Evolutionary conservation across 1,140 invertebrate genomes (phyloP).

Genomic region (Papilio dardanus): DNA sequence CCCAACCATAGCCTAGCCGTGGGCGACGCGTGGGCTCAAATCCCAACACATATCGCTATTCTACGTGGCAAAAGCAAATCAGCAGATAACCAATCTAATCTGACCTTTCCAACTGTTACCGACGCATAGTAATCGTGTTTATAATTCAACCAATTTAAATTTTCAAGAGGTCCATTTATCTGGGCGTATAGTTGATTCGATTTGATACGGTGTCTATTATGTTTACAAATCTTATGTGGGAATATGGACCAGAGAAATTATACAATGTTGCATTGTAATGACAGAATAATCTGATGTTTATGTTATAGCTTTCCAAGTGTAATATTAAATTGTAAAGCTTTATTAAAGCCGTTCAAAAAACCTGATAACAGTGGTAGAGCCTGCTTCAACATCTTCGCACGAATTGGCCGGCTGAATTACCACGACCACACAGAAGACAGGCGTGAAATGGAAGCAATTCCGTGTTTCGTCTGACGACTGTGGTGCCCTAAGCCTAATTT

Average conservation of each 20-base stretch:
- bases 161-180: conserved; percentile 42
- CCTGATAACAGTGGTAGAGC: too few relatives aligned
- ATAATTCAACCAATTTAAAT: conserved; percentile 25
- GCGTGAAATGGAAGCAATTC: too few relatives aligned
- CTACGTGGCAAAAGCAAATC: conserved; percentile 51
- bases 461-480: too few relatives aligned
- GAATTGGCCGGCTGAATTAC: too few relatives aligned
- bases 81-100: conserved; percentile 45
- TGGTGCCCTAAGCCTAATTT: too few relatives aligned
- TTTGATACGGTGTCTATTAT: conserved; percentile 57
- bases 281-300: conserved; percentile 34
- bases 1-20: conserved; percentile 46
- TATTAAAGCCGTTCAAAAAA: background rate
- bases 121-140: conserved; percentile 18
- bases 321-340: background rate
- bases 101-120: conserved; percentile 40
- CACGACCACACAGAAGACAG: too few relatives aligned
- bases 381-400: background rate
- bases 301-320: background rate
- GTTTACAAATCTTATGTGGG: conserved; percentile 61
- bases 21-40: conserved; percentile 64
- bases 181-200: conserved; percentile 55
- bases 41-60: conserved; percentile 61
- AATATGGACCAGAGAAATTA: conserved; percentile 32
- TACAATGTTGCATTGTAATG: conserved; percentile 31